Percentiles rank a stretch among this genome's conserved stretches.
phyloP scores from a whole-genome alignment of 2,888 invertebrate species.

The Acronicta alni region DNA sequence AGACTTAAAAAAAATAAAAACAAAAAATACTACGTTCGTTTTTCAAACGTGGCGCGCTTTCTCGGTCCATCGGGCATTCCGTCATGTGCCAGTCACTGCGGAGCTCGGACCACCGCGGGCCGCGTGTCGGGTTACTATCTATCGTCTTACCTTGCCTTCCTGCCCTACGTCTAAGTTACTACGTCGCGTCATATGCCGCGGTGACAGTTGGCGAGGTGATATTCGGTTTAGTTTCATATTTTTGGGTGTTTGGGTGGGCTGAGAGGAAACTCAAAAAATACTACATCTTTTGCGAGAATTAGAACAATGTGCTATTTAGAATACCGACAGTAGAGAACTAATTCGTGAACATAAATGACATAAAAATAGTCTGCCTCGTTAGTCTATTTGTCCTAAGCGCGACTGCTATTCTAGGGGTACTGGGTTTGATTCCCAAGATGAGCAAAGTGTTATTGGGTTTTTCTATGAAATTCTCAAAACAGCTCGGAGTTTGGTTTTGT shows the following conservation, averaged over 20 bases:
- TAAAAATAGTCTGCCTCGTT: too few species aligned
- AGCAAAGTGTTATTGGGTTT: too few species aligned
- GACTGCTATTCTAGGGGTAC: too few species aligned
- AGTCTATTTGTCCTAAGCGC: too few species aligned
- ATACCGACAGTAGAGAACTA: too few species aligned
- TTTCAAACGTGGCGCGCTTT: conserved; percentile 85
- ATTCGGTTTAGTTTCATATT: conserved; percentile 72
- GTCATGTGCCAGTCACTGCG: conserved; percentile 85
- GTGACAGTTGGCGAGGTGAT: conserved; percentile 82
- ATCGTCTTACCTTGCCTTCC: conserved; percentile 86
- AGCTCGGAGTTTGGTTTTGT: too few species aligned
- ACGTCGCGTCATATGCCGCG: conserved; percentile 81
- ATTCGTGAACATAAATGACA: too few species aligned
- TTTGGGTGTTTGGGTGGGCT: conserved; percentile 70
- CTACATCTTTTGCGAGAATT: conserved; percentile 16
- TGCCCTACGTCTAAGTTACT: conserved; percentile 88
- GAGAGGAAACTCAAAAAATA: conserved; percentile 33
- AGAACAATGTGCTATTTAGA: too few species aligned
- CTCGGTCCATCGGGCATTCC: conserved; percentile 88
- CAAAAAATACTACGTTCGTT: conserved; percentile 67
- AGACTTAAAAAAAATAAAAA: conserved; percentile 61
- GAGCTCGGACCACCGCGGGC: conserved; percentile 84
- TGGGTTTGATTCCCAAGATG: too few species aligned
- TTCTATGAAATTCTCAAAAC: too few species aligned
- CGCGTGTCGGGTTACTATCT: conserved; percentile 83